Evolutionary conservation across 2,113 vertebrate species (phyloP).

Genomic region (Apeltes quadracus): DNA sequence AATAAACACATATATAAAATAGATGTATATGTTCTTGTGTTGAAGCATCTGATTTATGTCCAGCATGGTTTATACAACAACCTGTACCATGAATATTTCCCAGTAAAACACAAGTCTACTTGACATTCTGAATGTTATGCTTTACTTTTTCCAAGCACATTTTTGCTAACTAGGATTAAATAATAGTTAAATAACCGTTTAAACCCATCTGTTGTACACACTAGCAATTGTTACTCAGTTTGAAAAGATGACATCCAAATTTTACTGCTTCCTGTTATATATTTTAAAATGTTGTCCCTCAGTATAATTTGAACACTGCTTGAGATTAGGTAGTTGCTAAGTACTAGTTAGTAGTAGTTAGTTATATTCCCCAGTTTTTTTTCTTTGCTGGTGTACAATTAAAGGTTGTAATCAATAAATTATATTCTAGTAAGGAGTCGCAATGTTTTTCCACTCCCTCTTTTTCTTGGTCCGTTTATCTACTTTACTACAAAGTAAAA

Average conservation of each 20-base stretch:
- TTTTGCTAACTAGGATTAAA: background rate
- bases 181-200: background rate
- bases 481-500: background rate
- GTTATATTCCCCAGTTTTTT: too few species aligned
- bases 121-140: background rate
- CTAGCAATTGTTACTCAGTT: background rate
- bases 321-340: too few species aligned
- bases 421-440: background rate
- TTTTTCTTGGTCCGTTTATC: background rate
- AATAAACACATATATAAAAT: too few species aligned
- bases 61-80: too few species aligned
- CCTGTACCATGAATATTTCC: too few species aligned
- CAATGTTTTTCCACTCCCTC: background rate
- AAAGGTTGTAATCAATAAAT: conserved; percentile 12
- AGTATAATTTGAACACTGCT: background rate
- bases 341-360: too few species aligned
- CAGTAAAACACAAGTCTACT: too few species aligned
- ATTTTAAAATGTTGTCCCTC: background rate
- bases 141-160: background rate
- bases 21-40: too few species aligned
- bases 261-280: background rate
- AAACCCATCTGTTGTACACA: background rate
- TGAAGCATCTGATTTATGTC: too few species aligned
- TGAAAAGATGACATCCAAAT: background rate
- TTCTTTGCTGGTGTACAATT: conserved; percentile 9